Conservation (phyloP, 2,888 invertebrate species). For the Noctua comes region DNA sequence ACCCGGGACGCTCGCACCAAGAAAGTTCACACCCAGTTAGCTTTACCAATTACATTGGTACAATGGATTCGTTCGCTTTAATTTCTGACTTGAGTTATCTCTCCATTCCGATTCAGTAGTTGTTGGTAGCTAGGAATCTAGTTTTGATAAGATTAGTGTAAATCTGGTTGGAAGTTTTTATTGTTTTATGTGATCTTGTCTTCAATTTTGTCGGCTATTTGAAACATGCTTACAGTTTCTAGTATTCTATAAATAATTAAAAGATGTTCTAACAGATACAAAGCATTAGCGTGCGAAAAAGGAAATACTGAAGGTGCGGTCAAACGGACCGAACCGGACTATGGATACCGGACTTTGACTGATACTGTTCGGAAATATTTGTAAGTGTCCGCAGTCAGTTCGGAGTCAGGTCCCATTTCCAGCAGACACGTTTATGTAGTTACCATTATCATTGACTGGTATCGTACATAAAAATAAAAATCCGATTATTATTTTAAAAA, state of each 20-base stretch:
- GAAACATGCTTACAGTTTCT: not conserved
- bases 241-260: not conserved
- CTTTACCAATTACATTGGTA: slow-evolving; percentile 64
- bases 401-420: too few relatives aligned
- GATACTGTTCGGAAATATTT: not conserved
- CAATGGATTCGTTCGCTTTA: slow-evolving; percentile 64
- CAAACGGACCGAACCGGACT: not conserved
- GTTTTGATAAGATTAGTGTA: slow-evolving; percentile 52
- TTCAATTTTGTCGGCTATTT: not conserved
- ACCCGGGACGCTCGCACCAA: slow-evolving; percentile 48
- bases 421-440: not conserved
- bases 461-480: not conserved
- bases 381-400: not conserved
- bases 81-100: slow-evolving; percentile 67
- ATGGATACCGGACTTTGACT: not conserved
- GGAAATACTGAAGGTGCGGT: not conserved
- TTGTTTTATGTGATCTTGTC: not conserved
- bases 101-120: slow-evolving; percentile 59
- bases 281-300: not conserved
- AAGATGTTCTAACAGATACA: not conserved
- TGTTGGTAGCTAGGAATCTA: slow-evolving; percentile 52
- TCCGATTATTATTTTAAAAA: not conserved
- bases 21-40: slow-evolving; percentile 67
- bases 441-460: not conserved
- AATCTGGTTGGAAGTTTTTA: not conserved